Evolutionary conservation across 2,113 vertebrate species (phyloP), one percentile per base, ranked within the genome.

Genomic region (Octodon degus): DNA sequence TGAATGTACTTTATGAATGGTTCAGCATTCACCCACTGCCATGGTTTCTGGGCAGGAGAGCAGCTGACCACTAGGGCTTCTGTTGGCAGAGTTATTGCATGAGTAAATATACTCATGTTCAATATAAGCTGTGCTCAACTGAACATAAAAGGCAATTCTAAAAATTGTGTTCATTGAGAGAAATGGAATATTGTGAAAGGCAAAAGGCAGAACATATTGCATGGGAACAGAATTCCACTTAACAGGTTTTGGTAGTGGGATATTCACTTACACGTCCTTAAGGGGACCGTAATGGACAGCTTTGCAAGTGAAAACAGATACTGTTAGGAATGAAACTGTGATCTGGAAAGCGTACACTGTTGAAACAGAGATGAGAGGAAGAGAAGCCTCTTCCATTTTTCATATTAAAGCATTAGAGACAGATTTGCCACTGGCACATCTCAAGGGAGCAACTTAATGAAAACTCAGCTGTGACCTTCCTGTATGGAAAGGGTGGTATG

Each of bases 241-340:
- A 90, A 90, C 43, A 97, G 11, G n/a, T 93, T 96, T 89, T 91
- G 96, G 90, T 93, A 7, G 2, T 60, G 84, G 47, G 60, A 53
- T 68, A 62, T 89, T 96, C 93, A 77, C 80, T 90, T 86, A 37
- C 43, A 43, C 4, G 88, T 95, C 63, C 94, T 90, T 8, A 79
- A 85, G 58, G 58, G 40, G 81, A 86, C 82, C 2, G 43, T 92
- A 96, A 93, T 87, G 65, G 96, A 97, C 94, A 96, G 94, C 60
- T 80, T 97, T 98, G 86, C 43, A 85, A 92, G 81, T 72, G 94
- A 55, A 95, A 98, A 94, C 30, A 89, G 88, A 96, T 53, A 96
- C 91, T 95, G 68, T 60, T 32, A 90, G 72, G 68, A 93, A 90
- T 0, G 53, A 55, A 68, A 62, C 8, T 43, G 24, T 67, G 22